phyloP scores from a whole-genome alignment of 2,888 invertebrate species.

The Dolichomitus sp. region DNA sequence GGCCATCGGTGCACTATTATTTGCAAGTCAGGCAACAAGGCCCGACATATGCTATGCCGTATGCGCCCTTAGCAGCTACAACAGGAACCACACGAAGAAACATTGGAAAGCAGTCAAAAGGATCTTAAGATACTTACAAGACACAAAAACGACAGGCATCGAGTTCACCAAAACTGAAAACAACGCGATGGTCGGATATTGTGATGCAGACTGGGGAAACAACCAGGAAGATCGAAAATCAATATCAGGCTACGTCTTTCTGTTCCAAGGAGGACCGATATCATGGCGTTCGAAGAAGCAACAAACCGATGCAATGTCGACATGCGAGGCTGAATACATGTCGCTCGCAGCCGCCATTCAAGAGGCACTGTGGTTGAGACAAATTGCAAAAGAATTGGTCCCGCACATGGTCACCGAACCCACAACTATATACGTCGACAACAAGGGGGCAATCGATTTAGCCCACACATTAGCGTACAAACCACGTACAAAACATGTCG shows the following conservation, averaged over 20 bases:
- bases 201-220: background rate
- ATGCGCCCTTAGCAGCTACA: background rate
- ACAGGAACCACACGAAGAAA: background rate
- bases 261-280: background rate
- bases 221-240: background rate
- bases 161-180: background rate
- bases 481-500: slow-evolving; percentile 67
- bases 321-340: slow-evolving; percentile 28
- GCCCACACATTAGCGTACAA: slow-evolving; percentile 53
- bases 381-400: slow-evolving; percentile 50
- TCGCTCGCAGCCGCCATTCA: slow-evolving; percentile 66
- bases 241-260: background rate
- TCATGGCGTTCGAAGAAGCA: background rate
- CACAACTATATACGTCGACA: slow-evolving; percentile 57
- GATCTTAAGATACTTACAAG: background rate
- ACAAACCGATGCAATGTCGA: background rate
- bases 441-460: slow-evolving; percentile 65
- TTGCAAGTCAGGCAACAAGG: background rate
- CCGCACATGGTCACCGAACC: background rate
- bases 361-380: slow-evolving; percentile 72
- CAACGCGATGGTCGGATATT: background rate
- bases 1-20: background rate
- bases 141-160: background rate
- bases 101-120: background rate
- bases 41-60: background rate